Evolutionary conservation across 2,888 invertebrate genomes (phyloP).

Genomic region (Hipparchia sbordonii): DNA sequence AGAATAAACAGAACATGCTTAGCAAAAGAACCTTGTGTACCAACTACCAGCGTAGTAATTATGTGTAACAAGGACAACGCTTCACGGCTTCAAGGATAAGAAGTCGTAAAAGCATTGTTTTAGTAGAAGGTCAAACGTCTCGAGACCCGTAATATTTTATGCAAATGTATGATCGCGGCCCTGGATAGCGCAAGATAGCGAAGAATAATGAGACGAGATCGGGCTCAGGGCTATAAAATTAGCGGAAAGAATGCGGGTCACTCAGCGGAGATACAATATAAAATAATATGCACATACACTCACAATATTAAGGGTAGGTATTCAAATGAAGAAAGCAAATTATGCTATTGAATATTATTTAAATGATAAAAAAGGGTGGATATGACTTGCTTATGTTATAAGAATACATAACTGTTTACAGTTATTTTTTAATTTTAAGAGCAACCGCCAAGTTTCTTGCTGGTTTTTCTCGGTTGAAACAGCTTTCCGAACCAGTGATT

Average conservation of each 20-base stretch:
- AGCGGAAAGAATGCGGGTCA: slow-evolving; percentile 5
- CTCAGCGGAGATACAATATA: neutral
- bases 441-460: no score
- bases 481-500: no score
- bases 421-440: no score
- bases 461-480: no score
- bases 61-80: slow-evolving; percentile 29
- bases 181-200: slow-evolving; percentile 34
- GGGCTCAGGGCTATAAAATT: slow-evolving; percentile 20
- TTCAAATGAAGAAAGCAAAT: no score
- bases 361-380: no score
- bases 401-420: no score
- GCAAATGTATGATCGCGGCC: slow-evolving; percentile 34
- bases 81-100: slow-evolving; percentile 37
- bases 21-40: neutral
- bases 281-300: neutral
- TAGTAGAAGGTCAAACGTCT: slow-evolving; percentile 38
- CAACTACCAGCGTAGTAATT: neutral
- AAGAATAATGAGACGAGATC: slow-evolving; percentile 33
- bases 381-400: no score
- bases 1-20: neutral
- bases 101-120: slow-evolving; percentile 33
- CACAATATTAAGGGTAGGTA: no score
- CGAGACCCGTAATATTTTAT: slow-evolving; percentile 37
- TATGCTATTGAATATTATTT: no score